Evolutionary conservation across 2,113 vertebrate species (phyloP).

Genomic region (Gyps fulvus): DNA sequence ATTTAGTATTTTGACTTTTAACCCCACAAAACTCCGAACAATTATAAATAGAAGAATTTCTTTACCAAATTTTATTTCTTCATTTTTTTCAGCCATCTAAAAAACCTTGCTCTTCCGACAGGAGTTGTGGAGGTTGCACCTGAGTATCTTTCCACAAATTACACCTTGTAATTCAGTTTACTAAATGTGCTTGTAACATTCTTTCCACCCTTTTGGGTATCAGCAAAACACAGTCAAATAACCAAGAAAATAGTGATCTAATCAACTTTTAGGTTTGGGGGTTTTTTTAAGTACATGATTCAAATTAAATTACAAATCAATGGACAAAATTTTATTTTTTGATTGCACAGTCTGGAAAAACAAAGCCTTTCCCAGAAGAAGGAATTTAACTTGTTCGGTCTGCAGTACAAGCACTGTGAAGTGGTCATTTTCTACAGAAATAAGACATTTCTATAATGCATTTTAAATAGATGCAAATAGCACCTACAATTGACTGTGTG

Average conservation of each 20-base stretch:
- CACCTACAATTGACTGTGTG: background rate
- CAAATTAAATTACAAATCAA: background rate
- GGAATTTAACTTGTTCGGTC: background rate
- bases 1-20: constrained; percentile 48
- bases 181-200: background rate
- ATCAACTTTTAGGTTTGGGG: background rate
- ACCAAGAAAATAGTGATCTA: background rate
- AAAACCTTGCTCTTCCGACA: background rate
- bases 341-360: background rate
- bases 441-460: constrained; percentile 41
- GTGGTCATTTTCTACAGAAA: background rate
- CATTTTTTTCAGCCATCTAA: background rate
- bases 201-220: background rate
- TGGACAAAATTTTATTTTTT: background rate
- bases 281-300: background rate
- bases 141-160: background rate
- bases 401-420: background rate
- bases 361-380: background rate
- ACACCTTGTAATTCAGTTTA: background rate
- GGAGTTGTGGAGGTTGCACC: background rate
- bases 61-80: background rate
- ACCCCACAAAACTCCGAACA: constrained; percentile 5
- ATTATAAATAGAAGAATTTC: background rate
- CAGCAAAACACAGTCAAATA: background rate
- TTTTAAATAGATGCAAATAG: constrained; percentile 58